Base-by-base conservation (phyloP, 2,797 vertebrate genomes). In the Eulemur coronatus region DNA sequence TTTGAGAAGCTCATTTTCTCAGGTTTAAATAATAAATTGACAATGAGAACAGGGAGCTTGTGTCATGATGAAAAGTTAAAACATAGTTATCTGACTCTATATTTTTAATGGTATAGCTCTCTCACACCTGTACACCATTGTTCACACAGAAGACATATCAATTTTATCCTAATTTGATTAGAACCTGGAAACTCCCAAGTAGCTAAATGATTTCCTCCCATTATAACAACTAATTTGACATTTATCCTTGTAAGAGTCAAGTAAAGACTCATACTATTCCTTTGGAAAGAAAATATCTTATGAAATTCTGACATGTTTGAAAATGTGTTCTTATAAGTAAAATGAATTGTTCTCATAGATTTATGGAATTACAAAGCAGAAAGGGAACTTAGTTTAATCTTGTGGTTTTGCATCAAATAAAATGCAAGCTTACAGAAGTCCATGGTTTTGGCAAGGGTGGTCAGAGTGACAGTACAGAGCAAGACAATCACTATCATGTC, bases 1-100 rank as follows among this genome's bases (percentile, higher is more conserved):
- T 86, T 92, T 95, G 43, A 95, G 63, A 15, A 50, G 43, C 43
- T 98, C 41, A 89, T 96, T 97, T 94, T 80, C 69, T 94, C 13
- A 41, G 28, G 52, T 65, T 95, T 90, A 94, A 81, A 87, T 96
- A 86, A 95, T 93, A 89, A 95, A 86, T 90, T 92, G 72, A 24
- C 30, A 72, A 11, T 55, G 38, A 92, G 84, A 87, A 48, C 11
- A 96, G 52, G 41, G 69, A 65, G 12, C 14, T 43, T 79, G 33
- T 91, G 55, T 72, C 85, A 52, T 61, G 30, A 95, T 94, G 52
- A 69, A 96, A 93, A 94, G 35, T 50, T 93, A 80, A 95, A 69
- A 48, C 30, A 30, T 35, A 20, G 22, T 59, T 92, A 35, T 85
- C 38, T 93, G 52, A 72, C 28, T n/a, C 63, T 10, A 35, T 46